Base-by-base conservation (phyloP, 2,888 invertebrate species). In the Anthrax anthrax region DNA sequence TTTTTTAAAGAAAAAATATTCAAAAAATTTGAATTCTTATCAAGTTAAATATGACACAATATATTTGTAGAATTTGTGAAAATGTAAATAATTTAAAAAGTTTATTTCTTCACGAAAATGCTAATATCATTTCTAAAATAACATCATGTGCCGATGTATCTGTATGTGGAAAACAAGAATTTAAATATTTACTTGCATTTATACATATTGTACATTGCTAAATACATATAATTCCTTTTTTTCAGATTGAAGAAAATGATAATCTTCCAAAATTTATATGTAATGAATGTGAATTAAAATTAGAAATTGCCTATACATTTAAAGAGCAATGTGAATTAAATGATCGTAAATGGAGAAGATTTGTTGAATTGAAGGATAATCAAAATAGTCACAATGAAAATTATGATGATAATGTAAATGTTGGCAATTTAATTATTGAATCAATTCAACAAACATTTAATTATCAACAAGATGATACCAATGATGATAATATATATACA, bases 181-280 rank as follows among this genome's bases (percentile, higher is more conserved):
- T 8, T 6, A 23, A 23, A 23, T 6, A 6, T 12, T 32, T 12
- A 32, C 3, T 32, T 32, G 9, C 13, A 32, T 32, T 9, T 12
- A 12, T 2, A 32, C 3, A 12, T 32, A 3, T 4, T 32, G 3
- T 12, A 32, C 29, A 12, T 4, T 12, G 12, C 29, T 32, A 12
- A 32, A 32, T 32, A 16, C 8, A 40, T 17, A 23, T 36, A 42
- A 23, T 37, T 18, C 13, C 45, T 36, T 42, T 19, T 16, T 50
- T 52, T 18, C 34, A 56, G 56, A 51, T 55, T 16, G 44, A 46
- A n/a, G 16, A 37, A n/a, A 37, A 53, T 18, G 55, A 56, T 39
- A 13, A 38, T 0, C 46, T 57, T n/a, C 55, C 55, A 3, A 49
- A 54, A 43, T 42, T 46, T 37, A 52, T 57, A 18, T 57, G 57